Base-by-base conservation (phyloP, 2,888 invertebrate genomes). In the Rapana venosa region DNA sequence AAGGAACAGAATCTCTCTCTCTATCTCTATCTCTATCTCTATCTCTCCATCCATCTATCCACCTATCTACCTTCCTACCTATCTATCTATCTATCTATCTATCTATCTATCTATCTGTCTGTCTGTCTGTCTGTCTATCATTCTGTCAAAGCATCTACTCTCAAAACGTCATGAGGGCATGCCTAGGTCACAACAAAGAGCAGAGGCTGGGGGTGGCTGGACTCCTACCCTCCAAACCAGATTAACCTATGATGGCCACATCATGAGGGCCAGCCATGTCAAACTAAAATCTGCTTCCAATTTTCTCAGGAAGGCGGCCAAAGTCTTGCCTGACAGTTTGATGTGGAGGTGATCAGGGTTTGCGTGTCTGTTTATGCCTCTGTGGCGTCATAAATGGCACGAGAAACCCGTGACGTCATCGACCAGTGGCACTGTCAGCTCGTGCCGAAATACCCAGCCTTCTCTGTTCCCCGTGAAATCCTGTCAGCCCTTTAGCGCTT, bases 341-440 rank as follows among this genome's bases (percentile, higher is more conserved):
- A 86, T 86, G 86, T 66, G 61, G 32, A 32, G 30, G 61, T 86
- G 86, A 86, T 86, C 86, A 86, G 32, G 8, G 5, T 81, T 83
- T 61, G n/a, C 66, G 56, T 86, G 86, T 32, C 86, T 32, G 58
- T 61, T 86, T 61, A 86, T 61, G 86, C 22, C 26, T 66, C 32
- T 15, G 61, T 86, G 86, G 66, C 66, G 61, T 84, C 84, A 58
- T 84, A 84, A 84, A 84, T 4, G 56, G 84, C 26, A 56, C 13
- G 36, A 56, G n/a, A 58, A 13, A 58, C n/a, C 22, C 22, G 83
- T 47, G 83, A 47, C 47, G 83, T 58, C 47, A 47, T 36, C 47
- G 15, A 26, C 32, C 17, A n/a, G 74, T 26, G 74, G 74, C 11
- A n/a, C n/a, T 74, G 74, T 22, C 11, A n/a, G 77, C 77, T 32